Evolutionary conservation across 2,888 invertebrate species (phyloP).

Genomic region (Phortica okadai): DNA sequence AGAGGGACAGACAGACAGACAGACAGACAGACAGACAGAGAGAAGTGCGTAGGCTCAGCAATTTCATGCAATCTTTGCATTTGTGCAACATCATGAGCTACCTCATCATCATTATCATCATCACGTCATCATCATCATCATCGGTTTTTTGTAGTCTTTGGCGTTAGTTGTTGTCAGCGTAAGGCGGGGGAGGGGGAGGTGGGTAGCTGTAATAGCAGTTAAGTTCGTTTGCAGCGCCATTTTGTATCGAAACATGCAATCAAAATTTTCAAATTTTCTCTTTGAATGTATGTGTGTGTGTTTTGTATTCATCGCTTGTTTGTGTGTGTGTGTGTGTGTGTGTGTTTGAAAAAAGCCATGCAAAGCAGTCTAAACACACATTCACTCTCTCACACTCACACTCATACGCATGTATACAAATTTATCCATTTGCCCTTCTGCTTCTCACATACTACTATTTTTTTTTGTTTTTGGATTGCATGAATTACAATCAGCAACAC

Average conservation of each 20-base stretch:
- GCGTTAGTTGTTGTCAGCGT: constrained; percentile 55
- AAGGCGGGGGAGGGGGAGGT: constrained; percentile 50
- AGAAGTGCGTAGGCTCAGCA: constrained; percentile 59
- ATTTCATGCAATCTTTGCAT: constrained; percentile 53
- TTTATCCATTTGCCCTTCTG: not conserved
- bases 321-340: constrained; percentile 24
- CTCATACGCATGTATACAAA: not conserved
- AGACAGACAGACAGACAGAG: not conserved
- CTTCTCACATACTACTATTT: not conserved
- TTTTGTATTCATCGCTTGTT: constrained; percentile 3
- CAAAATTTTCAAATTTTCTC: constrained; percentile 73
- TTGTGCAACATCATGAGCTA: constrained; percentile 38
- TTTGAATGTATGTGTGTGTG: constrained; percentile 35
- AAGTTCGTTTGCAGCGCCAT: constrained; percentile 60
- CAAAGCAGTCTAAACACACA: constrained; percentile 53
- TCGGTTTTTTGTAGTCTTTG: constrained; percentile 51
- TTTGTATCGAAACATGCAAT: constrained; percentile 73
- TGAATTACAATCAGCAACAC: constrained; percentile 71
- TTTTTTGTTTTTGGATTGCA: constrained; percentile 50
- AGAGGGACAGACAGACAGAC: not conserved
- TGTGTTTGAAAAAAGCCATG: constrained; percentile 15
- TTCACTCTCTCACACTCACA: constrained; percentile 27
- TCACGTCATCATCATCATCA: constrained; percentile 44
- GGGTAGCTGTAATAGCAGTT: constrained; percentile 34
- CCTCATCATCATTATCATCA: constrained; percentile 44